Base-by-base conservation (phyloP, 2,888 invertebrate species). In the Agriopis aurantiaria region DNA sequence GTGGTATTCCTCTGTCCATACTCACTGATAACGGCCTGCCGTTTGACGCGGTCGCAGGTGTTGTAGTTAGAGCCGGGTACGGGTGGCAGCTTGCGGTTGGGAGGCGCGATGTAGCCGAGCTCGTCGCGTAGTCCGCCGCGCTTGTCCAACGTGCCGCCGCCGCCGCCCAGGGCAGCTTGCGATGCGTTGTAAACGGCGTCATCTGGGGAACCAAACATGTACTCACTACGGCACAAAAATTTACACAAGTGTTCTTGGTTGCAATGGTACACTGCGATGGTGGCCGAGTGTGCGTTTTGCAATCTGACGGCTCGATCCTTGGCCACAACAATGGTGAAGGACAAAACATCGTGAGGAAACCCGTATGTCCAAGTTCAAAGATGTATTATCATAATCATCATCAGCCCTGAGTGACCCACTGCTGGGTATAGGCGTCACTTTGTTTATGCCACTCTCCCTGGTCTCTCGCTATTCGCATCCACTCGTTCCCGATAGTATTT, bases 11-110 rank as follows among this genome's bases (percentile, higher is more conserved):
- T 6, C 52, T 61, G 41, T 33, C 0, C 12, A 82, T 85, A 96
- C 97, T 97, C 96, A 97, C 97, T 97, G 96, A 97, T 97, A 82
- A 97, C 97, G 92, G 97, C 98, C 96, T 98, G 98, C 95, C 98
- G 96, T 95, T 98, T 98, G 95, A 98, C 98, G 85, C 98, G 96
- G 93, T 98, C 98, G 92, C 98, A 98, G 45, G 98, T 98, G 91
- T 98, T 98, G 95, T 98, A 98, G 93, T 98, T 98, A 66, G 98
- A 98, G 79, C 98, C 98, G 65, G 98, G 98, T 8, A 98, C 98
- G 33, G 98, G 98, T 0, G 98, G 98, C 69, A 98, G 95, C 91
- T 98, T 98, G 81, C 98, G 96, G 92, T 98, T 98, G 65, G 98
- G 98, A 33, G 98, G 98, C 0, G 98, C 98, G 89, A 98, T 98